Evolutionary conservation across 2,797 vertebrate genomes (phyloP).

Genomic region (Potorous gilbertii): DNA sequence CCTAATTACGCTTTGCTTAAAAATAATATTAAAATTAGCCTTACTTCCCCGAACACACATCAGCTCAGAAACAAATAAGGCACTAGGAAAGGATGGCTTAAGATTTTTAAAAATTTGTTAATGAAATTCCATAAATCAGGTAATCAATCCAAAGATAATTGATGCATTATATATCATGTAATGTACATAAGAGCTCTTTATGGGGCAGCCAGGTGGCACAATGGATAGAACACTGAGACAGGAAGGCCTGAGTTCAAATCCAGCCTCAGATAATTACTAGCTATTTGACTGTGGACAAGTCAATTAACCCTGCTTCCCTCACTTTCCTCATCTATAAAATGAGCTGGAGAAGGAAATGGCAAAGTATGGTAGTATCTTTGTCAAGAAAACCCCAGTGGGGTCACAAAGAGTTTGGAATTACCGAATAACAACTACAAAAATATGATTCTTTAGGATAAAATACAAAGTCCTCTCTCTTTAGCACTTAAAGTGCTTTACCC

Average conservation of each 20-base stretch:
- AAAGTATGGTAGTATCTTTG: not conserved
- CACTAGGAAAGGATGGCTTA: slow-evolving; percentile 27
- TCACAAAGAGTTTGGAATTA: not conserved
- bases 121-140: not conserved
- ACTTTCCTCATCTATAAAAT: not conserved
- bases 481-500: not conserved
- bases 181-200: not conserved
- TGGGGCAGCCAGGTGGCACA: not conserved
- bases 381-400: not conserved
- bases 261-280: not conserved
- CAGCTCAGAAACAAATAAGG: slow-evolving; percentile 60
- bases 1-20: slow-evolving; percentile 77
- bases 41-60: slow-evolving; percentile 69
- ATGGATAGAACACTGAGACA: not conserved
- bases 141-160: not conserved
- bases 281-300: not conserved
- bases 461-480: not conserved
- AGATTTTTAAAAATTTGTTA: slow-evolving; percentile 58
- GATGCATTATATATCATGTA: not conserved
- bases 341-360: not conserved
- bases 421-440: not conserved
- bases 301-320: not conserved
- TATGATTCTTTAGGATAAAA: not conserved
- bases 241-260: not conserved
- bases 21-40: slow-evolving; percentile 78